phyloP scores from a whole-genome alignment of 2,113 vertebrate species.

The Indri indri region DNA sequence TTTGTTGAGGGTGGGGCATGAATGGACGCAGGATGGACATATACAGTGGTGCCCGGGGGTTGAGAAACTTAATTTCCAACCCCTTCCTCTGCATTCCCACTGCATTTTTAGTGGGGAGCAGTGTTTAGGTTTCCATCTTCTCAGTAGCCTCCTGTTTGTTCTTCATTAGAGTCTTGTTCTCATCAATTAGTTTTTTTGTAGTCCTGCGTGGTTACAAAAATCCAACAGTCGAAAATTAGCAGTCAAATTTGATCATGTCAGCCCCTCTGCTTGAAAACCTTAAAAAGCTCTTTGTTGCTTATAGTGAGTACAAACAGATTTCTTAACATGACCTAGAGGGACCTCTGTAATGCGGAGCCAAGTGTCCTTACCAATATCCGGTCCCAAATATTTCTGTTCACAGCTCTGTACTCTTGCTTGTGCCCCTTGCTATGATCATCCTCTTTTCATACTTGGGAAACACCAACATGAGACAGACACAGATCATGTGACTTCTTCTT shows the following conservation, averaged over 20 bases:
- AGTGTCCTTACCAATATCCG: not conserved
- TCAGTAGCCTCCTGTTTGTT: not conserved
- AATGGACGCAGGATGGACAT: not conserved
- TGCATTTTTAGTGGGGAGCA: not conserved
- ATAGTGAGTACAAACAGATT: not conserved
- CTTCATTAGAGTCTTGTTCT: not conserved
- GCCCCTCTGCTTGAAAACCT: not conserved
- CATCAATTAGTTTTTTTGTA: not conserved
- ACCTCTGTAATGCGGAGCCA: not conserved
- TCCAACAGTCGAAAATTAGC: no score
- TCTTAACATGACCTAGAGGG: not conserved
- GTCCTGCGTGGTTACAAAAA: not conserved
- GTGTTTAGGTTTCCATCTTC: not conserved
- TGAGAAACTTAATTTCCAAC: not conserved
- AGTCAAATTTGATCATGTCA: not conserved
- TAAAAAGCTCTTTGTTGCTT: not conserved
- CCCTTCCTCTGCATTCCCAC: not conserved
- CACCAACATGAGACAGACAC: not conserved
- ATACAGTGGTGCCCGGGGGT: not conserved
- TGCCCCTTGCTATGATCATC: not conserved
- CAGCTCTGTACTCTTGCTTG: not conserved
- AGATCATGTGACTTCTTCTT: not conserved
- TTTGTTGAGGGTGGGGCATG: not conserved
- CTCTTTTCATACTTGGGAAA: not conserved
- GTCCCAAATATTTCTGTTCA: not conserved